These are phyloP conservation scores for Astyanax mexicanus DNA, from an alignment of 2,797 vertebrate species.

Conservation along the genomic window DNA sequence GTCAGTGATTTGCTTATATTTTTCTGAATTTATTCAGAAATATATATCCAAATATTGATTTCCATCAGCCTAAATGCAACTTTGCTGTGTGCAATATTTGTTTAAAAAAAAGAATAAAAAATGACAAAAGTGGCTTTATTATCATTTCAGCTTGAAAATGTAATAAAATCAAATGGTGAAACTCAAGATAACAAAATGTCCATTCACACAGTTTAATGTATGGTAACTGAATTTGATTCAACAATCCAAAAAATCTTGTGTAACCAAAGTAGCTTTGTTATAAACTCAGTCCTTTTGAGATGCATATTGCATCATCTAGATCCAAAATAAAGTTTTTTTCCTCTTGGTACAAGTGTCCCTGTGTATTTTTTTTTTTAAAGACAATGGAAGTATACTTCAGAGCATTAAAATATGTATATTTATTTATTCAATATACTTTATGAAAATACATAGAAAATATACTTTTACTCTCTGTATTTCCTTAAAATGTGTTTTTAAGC, in stretches of 20 bases:
- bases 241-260: conserved; percentile 59
- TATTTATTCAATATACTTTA: too few species aligned
- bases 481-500: too few species aligned
- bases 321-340: conserved; percentile 75
- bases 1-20: conserved; percentile 64
- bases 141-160: conserved; percentile 42
- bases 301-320: conserved; percentile 78
- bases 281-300: conserved; percentile 70
- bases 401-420: too few species aligned
- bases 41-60: conserved; percentile 61
- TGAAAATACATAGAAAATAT: too few species aligned
- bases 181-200: conserved; percentile 14
- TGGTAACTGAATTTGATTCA: conserved; percentile 49
- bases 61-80: conserved; percentile 58
- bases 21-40: conserved; percentile 58
- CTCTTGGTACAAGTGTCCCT: conserved; percentile 68
- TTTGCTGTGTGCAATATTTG: conserved; percentile 66
- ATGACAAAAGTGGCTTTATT: conserved; percentile 48
- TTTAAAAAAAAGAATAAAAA: conserved; percentile 42
- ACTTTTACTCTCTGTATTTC: too few species aligned
- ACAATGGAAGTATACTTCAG: too few species aligned
- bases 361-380: conserved; percentile 50
- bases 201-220: conserved; percentile 35
- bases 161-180: conserved; percentile 11
- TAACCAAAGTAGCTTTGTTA: conserved; percentile 81